These are phyloP conservation scores for Tiphia femorata DNA, from an alignment of 2,888 invertebrate genomes.

Conservation along the genomic window DNA sequence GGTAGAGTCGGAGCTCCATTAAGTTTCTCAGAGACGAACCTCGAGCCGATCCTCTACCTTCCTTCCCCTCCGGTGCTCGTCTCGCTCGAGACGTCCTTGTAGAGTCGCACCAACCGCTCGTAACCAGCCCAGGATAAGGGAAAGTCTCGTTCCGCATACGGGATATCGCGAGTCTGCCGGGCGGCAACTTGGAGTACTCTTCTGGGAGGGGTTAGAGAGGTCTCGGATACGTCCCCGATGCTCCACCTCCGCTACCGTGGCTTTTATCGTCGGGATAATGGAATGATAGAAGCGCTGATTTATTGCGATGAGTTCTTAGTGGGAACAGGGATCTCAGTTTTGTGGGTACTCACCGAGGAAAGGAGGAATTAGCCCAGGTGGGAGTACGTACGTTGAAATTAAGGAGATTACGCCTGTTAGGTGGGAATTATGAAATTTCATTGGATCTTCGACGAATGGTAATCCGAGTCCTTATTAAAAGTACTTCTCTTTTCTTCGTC, in stretches of 20 bases:
- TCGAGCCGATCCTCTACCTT: no score
- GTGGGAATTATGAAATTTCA: no score
- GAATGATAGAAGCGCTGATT: no score
- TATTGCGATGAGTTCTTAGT: no score
- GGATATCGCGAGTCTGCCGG: conserved; percentile 16
- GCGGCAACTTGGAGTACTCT: conserved; percentile 12
- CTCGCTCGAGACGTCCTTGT: conserved; percentile 3
- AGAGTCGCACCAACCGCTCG: not conserved
- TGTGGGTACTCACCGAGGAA: no score
- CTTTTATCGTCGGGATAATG: not conserved
- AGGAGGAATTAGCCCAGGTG: no score
- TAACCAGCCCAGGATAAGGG: conserved; percentile 11
- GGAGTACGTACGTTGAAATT: no score
- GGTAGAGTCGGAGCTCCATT: conserved; percentile 24
- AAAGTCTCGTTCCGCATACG: conserved; percentile 10
- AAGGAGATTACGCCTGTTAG: no score
- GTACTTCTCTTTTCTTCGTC: no score
- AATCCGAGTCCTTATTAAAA: no score
- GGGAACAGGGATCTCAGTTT: no score
- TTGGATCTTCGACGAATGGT: no score
- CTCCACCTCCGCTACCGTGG: not conserved
- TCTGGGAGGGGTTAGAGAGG: not conserved
- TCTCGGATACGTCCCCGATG: not conserved
- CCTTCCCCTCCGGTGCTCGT: not conserved
- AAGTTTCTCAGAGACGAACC: conserved; percentile 20